Evolutionary conservation across 2,797 vertebrate species (phyloP), one percentile per base, ranked within the genome.

Genomic region (Gambusia yucatana): DNA sequence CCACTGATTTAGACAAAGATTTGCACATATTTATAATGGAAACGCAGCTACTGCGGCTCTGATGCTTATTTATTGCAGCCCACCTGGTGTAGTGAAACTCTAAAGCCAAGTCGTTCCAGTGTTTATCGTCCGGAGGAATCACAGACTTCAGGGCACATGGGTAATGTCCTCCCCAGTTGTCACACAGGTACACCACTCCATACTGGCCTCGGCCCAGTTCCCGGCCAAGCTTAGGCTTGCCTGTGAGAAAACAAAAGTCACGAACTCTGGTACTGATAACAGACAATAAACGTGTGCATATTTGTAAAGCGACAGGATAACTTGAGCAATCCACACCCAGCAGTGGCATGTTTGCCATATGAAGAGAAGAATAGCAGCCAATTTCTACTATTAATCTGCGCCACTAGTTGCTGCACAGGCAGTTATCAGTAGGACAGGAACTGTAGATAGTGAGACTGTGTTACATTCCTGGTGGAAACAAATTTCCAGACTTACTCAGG

Each of bases 41-140:
- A 52, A 25, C 3, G 8, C 50, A 52, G 50, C 22, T 30, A 0
- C n/a, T 28, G 28, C 3, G 13, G 11, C 55, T 28, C 48, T 59
- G 25, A 28, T n/a, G 55, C 55, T 59, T 28, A 59, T 59, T 28
- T 28, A 30, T 59, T 59, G 55, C 1, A 22, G 71, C 94, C 61
- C 74, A 98, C 98, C 98, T 97, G 84, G 98, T 99, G 90, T 99
- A 99, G 95, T 99, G 98, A 93, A 99, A 99, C 92, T 99, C 98
- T 73, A 99, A 93, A 1, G 98, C 98, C 77, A 99, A 95, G 88
- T 99, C 98, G 17, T 99, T 99, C 98, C 98, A 99, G 94, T 99
- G 98, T 94, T 99, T 99, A 85, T 99, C 98, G 20, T 99, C 98
- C 0, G 98, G 98, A 5, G 98, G 98, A 0, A 99, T 97, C 39